Base-by-base conservation (phyloP, 2,113 vertebrate genomes). In the Saccopteryx leptura region DNA sequence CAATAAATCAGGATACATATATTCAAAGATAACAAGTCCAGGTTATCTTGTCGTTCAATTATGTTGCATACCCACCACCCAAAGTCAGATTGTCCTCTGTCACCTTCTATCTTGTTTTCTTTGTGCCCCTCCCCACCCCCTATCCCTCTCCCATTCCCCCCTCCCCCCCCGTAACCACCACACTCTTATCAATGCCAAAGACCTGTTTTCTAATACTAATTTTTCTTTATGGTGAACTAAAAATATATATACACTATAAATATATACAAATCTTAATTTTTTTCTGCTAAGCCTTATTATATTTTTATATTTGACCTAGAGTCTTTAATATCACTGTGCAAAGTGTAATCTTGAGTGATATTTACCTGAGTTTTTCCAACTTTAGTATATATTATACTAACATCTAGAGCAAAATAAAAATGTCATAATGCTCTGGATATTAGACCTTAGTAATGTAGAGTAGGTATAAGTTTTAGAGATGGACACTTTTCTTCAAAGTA, bases 321-420 rank as follows among this genome's bases (percentile, higher is more conserved):
- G 15, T 87, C 72, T 79, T 58, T 61, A 96, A 72, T 82, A 75
- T 65, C 58, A 60, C 13, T 86, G n/a, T 94, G 33, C 19, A 60
- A 95, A 96, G 12, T 93, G 7, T 39, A 88, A 65, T 33, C 23
- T 65, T 39, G 69, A 2, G 21, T 90, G 83, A 78, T 85, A 93
- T 93, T 83, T 88, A 46, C 56, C n/a, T 78, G 5, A 18, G 65
- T 56, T 66, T 88, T 93, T 61, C 7, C 50, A 60, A 50, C 9
- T 54, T n/a, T 11, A 31, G 28, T 5, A 4, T 58, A 65, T 50
- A 39, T 23, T 58, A 65, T 50, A 39, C 21, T 78, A 46, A 58
- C 66, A 9, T 90, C 28, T 58, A 88, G 52, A 84, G 74, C 12
- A 48, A 61, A 76, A 76, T 72, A 23, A 48, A 88, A 95, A 63